These are phyloP conservation scores for Drosophila elegans DNA, from an alignment of 1,140 invertebrate genomes.

Conservation along the genomic window DNA sequence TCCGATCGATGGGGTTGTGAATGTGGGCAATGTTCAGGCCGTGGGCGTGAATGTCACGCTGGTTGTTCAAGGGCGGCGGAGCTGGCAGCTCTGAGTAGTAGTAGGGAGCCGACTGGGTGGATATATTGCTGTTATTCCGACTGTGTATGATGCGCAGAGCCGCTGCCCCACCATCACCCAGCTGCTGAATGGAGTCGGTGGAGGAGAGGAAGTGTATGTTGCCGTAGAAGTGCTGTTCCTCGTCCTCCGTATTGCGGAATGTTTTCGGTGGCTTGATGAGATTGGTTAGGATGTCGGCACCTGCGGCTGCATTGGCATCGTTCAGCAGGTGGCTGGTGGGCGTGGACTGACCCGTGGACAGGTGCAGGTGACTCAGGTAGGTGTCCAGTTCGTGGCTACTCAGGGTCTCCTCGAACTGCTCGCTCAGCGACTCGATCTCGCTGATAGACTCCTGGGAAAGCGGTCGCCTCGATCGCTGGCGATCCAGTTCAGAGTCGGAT, in stretches of 20 bases:
- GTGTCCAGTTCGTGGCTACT: slow-evolving; percentile 88
- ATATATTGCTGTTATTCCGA: slow-evolving; percentile 83
- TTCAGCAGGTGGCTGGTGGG: slow-evolving; percentile 55
- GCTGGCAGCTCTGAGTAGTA: slow-evolving; percentile 91
- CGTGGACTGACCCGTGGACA: slow-evolving; percentile 32
- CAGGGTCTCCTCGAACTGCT: slow-evolving; percentile 86
- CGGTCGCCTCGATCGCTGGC: slow-evolving; percentile 89
- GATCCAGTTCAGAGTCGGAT: slow-evolving; percentile 86
- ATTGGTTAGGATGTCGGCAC: slow-evolving; percentile 60
- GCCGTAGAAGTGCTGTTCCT: slow-evolving; percentile 81
- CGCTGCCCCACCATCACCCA: slow-evolving; percentile 31
- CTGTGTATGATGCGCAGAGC: slow-evolving; percentile 74
- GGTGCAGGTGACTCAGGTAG: slow-evolving; percentile 88
- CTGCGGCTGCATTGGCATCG: slow-evolving; percentile 47
- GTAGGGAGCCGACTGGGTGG: slow-evolving; percentile 90
- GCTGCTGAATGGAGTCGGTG: slow-evolving; percentile 77
- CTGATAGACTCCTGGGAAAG: slow-evolving; percentile 89
- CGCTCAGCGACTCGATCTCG: slow-evolving; percentile 88
- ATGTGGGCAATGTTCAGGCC: slow-evolving; percentile 91
- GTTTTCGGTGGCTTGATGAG: slow-evolving; percentile 83
- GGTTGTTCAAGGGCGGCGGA: slow-evolving; percentile 87
- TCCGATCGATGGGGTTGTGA: slow-evolving; percentile 90
- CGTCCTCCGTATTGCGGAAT: slow-evolving; percentile 71
- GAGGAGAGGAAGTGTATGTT: slow-evolving; percentile 83
- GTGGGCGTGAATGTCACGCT: slow-evolving; percentile 86